Base-by-base conservation (phyloP, 2,888 invertebrate genomes). In the Altica lythri region DNA sequence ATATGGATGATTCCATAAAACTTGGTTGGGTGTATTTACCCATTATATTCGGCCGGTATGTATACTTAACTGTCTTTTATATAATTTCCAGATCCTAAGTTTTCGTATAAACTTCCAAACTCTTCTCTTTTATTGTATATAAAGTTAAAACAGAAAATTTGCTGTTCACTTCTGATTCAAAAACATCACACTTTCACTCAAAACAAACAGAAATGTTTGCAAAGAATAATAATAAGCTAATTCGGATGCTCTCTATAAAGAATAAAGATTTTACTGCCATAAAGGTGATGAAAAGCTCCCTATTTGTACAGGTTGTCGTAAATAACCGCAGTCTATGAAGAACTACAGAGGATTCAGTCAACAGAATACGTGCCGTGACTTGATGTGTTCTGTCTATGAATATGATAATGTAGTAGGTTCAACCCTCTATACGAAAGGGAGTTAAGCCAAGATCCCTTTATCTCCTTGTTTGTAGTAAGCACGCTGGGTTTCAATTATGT, bases 291-390 rank as follows among this genome's bases (percentile, higher is more conserved):
- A 61, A 56, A 60, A 46, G 57, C 55, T 49, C 60, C 64, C 57
- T 59, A 62, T 66, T 64, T 63, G 60, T 60, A 59, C 59, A 56
- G 59, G 51, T 58, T 58, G 59, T 57, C 55, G 60, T 64, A 70
- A 72, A 71, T 69, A 71, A 70, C 65, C 64, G 60, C 38, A 45
- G 55, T 55, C 63, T 55, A 63, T 63, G 62, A 67, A 65, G 67
- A 66, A 70, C 68, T 68, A 66, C 66, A 69, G 68, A 61, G 66
- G 67, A 65, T 69, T 67, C 67, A 68, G 65, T 66, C 68, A 68
- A 68, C 62, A 64, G 68, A 68, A 69, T 66, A 70, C 71, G 72
- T 71, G 70, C 65, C 64, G 65, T 64, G 70, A 67, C 60, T 63
- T 56, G 68, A 66, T 69, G 27, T 40, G 14, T 55, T 62, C 57